Evolutionary conservation across 2,888 invertebrate species (phyloP), one percentile per base, ranked within the genome.

Genomic region (Agrotis segetum): DNA sequence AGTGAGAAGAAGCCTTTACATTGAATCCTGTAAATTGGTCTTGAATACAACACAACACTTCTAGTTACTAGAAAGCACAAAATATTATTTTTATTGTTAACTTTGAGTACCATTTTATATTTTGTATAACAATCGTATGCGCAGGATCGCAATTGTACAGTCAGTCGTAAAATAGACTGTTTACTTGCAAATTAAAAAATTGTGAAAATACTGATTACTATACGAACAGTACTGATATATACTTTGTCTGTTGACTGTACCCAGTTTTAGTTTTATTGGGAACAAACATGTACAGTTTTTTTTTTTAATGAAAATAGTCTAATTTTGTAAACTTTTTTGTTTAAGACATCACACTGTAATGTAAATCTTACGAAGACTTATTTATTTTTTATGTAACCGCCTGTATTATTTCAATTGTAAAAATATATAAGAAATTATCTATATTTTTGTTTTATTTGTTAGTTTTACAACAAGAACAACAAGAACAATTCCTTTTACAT

Each of bases 331-430:
- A 84, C 76, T 71, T 83, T 53, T 79, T 78, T 74, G 84, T 87
- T 83, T 83, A 82, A 84, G 79, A 87, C 91, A 92, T 92, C 93
- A 93, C 93, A 91, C 73, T 86, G 79, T 85, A 87, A 85, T 90
- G 88, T 90, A 89, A 89, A 88, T 88, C 82, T 82, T 86, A 87
- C 81, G 85, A 88, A 88, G 82, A 88, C 92, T 93, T 94, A 95
- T 95, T 96, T 96, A 95, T 95, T 96, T 92, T 92, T 93, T 94
- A 94, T 96, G 94, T 96, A 96, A 96, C 95, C 96, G 95, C 95
- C 95, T 96, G 94, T 95, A 94, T 94, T 93, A 95, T 95, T 94
- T 94, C 87, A 92, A 93, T 93, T 95, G 95, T 96, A 95, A 94
- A 96, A 96, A 95, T 95, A 95, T 94, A 93, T 92, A 94, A 94